Evolutionary conservation across 2,797 vertebrate genomes (phyloP).

Genomic region (Sarcophilus harrisii): DNA sequence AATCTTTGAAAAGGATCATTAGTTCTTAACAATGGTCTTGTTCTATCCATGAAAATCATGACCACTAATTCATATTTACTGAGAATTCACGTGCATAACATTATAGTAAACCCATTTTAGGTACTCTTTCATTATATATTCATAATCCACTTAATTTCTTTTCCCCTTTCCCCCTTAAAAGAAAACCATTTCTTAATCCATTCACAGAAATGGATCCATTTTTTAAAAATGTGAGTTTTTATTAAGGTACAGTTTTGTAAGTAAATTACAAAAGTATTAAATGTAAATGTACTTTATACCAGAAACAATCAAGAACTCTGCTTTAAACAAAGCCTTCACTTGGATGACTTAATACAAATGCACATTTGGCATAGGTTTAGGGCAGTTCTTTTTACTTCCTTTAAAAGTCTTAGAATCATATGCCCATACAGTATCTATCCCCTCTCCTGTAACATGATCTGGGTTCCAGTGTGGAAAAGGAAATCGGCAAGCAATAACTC

Average conservation of each 20-base stretch:
- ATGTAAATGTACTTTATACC: neutral
- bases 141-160: neutral
- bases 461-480: conserved; percentile 96
- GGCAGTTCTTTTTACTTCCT: conserved; percentile 34
- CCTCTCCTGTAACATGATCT: conserved; percentile 89
- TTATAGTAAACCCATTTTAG: neutral
- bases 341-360: neutral
- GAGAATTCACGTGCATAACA: neutral
- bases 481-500: conserved; percentile 96
- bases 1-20: neutral
- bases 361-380: neutral
- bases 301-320: neutral
- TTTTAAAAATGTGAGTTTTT: neutral
- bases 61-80: neutral
- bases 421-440: conserved; percentile 94
- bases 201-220: neutral
- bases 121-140: neutral
- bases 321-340: rapidly evolving
- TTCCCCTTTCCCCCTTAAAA: neutral
- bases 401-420: conserved; percentile 88
- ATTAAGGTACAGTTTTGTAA: neutral
- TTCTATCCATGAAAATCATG: neutral
- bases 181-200: neutral
- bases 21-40: neutral
- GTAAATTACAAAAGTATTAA: neutral